These are phyloP conservation scores for Phasia obesa DNA, from an alignment of 2,888 invertebrate species.

Conservation along the genomic window DNA sequence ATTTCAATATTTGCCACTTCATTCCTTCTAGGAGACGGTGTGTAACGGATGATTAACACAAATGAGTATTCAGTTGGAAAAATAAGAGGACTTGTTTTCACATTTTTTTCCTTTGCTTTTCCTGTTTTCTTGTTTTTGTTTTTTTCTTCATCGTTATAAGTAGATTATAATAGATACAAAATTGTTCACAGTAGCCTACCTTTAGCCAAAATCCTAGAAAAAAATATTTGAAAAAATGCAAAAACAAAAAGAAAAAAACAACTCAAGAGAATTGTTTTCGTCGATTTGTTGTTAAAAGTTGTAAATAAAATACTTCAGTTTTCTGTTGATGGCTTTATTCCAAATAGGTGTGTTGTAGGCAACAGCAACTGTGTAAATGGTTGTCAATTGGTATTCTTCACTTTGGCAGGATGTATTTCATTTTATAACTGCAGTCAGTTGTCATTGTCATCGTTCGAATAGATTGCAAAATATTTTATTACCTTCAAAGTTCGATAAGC, in stretches of 20 bases:
- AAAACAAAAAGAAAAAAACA: background rate
- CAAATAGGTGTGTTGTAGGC: background rate
- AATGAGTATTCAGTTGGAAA: slow-evolving; percentile 40
- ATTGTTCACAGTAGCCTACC: slow-evolving; percentile 38
- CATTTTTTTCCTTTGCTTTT: slow-evolving; percentile 21
- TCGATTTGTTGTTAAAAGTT: slow-evolving; percentile 45
- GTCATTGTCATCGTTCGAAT: slow-evolving; percentile 8
- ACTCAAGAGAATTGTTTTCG: slow-evolving; percentile 37
- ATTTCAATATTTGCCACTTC: too few species aligned
- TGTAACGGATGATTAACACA: slow-evolving; percentile 50
- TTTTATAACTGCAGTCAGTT: slow-evolving; percentile 41
- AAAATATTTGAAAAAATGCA: background rate
- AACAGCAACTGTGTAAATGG: slow-evolving; percentile 12
- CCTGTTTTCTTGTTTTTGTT: slow-evolving; percentile 14
- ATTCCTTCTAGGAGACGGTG: slow-evolving; percentile 33
- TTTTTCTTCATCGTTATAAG: slow-evolving; percentile 34
- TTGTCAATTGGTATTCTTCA: slow-evolving; percentile 45
- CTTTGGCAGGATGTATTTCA: slow-evolving; percentile 37
- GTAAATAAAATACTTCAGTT: slow-evolving; percentile 62
- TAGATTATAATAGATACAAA: slow-evolving; percentile 54
- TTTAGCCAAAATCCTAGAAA: slow-evolving; percentile 13
- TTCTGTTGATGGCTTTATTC: slow-evolving; percentile 36
- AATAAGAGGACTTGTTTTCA: slow-evolving; percentile 37
- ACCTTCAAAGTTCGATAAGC: slow-evolving; percentile 27
- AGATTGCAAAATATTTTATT: slow-evolving; percentile 46